A percentile compares a stretch with the other conserved stretches of the same genome.
phyloP scores from a whole-genome alignment of 2,797 vertebrate genomes.

The Yasuhikotakia modesta region DNA sequence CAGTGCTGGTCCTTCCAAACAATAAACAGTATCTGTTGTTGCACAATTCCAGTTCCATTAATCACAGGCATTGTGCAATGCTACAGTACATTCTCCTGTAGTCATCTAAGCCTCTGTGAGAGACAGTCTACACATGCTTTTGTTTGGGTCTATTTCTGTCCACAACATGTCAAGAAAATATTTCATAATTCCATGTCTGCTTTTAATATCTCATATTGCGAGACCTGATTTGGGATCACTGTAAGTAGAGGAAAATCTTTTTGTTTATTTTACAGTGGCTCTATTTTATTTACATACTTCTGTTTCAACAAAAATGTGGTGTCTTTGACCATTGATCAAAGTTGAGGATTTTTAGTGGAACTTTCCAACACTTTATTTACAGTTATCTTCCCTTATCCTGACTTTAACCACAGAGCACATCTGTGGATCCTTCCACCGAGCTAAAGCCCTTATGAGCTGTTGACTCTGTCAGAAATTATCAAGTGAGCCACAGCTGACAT shows the following conservation, averaged over 20 bases:
- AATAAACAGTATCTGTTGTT: slow-evolving; percentile 1
- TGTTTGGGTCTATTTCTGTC: slow-evolving; percentile 4
- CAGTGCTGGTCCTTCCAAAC: slow-evolving; percentile 25
- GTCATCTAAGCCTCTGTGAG: not conserved
- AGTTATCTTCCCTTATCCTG: too few relatives aligned
- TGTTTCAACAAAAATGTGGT: too few relatives aligned
- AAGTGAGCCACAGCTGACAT: slow-evolving; percentile 44
- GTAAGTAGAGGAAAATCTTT: slow-evolving; percentile 20
- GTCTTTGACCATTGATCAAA: too few relatives aligned
- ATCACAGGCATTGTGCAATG: not conserved
- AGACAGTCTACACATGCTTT: slow-evolving; percentile 17
- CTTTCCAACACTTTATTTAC: too few relatives aligned
- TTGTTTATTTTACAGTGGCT: slow-evolving; percentile 27
- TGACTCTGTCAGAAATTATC: slow-evolving; percentile 42
- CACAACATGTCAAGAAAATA: slow-evolving; percentile 18
- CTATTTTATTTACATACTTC: too few relatives aligned
- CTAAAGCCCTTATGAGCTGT: slow-evolving; percentile 46
- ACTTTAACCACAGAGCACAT: not conserved
- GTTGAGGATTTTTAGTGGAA: too few relatives aligned
- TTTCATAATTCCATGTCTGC: slow-evolving; percentile 16
- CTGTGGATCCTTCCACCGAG: slow-evolving; percentile 30
- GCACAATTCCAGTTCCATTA: too few relatives aligned
- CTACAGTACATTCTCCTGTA: too few relatives aligned
- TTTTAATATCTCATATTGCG: slow-evolving; percentile 17
- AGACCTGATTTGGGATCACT: not conserved